Conservation (phyloP, 2,888 invertebrate species). For the Venusia cambrica region DNA sequence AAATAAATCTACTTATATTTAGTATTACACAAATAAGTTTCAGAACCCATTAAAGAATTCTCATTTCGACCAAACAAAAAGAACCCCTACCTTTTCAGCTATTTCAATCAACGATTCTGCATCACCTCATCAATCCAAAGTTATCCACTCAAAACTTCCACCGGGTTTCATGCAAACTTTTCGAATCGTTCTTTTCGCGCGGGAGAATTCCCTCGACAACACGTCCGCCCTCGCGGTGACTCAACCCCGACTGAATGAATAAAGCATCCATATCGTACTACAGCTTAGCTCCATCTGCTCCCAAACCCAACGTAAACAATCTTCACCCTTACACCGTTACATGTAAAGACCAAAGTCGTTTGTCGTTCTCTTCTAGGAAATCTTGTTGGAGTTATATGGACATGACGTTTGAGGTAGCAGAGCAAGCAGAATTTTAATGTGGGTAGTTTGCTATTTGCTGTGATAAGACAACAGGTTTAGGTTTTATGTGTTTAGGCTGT, state of each 20-base stretch:
- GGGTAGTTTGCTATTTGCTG: constrained; percentile 25
- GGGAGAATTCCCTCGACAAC: constrained; percentile 6
- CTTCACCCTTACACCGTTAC: background rate
- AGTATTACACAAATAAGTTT: no score
- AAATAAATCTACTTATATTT: no score
- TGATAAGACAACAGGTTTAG: no score
- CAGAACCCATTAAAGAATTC: no score
- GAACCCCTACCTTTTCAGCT: constrained; percentile 12
- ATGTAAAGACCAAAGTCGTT: constrained; percentile 1
- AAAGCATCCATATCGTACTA: constrained; percentile 8
- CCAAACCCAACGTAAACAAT: background rate
- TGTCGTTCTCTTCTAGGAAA: background rate
- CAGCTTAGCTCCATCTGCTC: constrained; percentile 1
- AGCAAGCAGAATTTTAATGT: constrained; percentile 45
- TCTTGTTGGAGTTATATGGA: constrained; percentile 39
- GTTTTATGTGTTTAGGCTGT: no score
- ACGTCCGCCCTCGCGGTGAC: constrained; percentile 18
- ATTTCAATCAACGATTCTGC: constrained; percentile 13
- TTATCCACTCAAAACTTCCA: constrained; percentile 13
- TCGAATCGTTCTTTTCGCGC: constrained; percentile 23
- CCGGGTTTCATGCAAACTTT: constrained; percentile 21
- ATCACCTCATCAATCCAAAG: constrained; percentile 19
- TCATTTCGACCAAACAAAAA: background rate
- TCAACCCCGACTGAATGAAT: constrained; percentile 16
- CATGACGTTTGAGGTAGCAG: constrained; percentile 34